phyloP scores from a whole-genome alignment of 2,888 invertebrate species.

The Lithophane semibrunnea region DNA sequence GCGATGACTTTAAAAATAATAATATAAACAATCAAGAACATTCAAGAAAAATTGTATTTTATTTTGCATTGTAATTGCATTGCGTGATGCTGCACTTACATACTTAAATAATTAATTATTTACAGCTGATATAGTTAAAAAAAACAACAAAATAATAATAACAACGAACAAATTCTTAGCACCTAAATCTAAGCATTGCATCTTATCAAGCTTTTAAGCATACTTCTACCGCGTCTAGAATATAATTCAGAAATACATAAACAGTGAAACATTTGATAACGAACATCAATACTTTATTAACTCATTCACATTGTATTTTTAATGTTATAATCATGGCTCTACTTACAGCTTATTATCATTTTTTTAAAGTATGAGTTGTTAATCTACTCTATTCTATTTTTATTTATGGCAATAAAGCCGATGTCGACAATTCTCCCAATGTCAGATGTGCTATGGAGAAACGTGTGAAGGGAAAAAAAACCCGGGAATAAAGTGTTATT shows the following conservation, averaged over 20 bases:
- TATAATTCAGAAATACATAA: neutral
- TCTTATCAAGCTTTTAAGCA: neutral
- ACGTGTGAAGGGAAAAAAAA: too few species aligned
- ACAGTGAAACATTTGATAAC: neutral
- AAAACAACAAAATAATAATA: conserved; percentile 25
- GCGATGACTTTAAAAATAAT: neutral
- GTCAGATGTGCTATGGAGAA: neutral
- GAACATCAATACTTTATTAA: neutral
- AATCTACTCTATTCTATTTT: neutral
- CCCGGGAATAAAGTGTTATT: too few species aligned
- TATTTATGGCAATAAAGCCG: neutral
- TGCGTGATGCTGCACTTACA: conserved; percentile 64
- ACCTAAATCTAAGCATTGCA: conserved; percentile 25
- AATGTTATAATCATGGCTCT: neutral
- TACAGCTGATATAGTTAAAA: conserved; percentile 18
- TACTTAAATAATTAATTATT: conserved; percentile 15
- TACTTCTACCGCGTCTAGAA: neutral
- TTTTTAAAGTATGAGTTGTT: neutral
- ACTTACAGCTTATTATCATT: neutral
- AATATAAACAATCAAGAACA: conserved; percentile 41
- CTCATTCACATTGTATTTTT: neutral
- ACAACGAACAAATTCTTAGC: conserved; percentile 19
- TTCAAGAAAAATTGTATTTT: conserved; percentile 52
- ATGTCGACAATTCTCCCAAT: neutral
- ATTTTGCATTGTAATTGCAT: conserved; percentile 84